Conservation (phyloP, 2,888 invertebrate genomes). For the Tridacna gigas region DNA sequence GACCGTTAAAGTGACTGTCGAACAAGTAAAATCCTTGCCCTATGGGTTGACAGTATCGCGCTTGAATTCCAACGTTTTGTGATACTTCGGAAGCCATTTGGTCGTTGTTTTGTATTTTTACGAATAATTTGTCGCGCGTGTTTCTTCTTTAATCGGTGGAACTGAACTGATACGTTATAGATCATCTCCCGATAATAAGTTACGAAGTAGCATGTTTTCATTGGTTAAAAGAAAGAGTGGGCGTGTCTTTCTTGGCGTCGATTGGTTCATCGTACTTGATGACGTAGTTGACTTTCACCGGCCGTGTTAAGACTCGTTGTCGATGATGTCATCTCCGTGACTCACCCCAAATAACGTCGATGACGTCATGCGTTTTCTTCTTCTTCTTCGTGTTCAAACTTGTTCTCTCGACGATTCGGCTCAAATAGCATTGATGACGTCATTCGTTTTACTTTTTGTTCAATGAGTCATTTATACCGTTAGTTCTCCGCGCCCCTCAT, state of each 20-base stretch:
- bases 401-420: too few relatives aligned
- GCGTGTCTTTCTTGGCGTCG: background rate
- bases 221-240: background rate
- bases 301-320: background rate
- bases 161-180: background rate
- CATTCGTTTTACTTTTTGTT: too few relatives aligned
- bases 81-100: background rate
- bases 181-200: background rate
- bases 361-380: too few relatives aligned
- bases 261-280: background rate
- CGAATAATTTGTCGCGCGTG: background rate
- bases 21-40: slow-evolving; percentile 36
- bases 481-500: background rate
- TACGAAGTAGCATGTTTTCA: background rate
- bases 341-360: too few relatives aligned
- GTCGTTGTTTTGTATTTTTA: background rate
- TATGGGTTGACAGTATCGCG: slow-evolving; percentile 22
- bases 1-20: slow-evolving; percentile 23
- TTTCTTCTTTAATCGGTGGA: background rate
- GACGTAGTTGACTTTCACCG: background rate
- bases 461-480: background rate
- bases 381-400: too few relatives aligned
- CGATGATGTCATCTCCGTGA: too few relatives aligned
- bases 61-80: background rate
- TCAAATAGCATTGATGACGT: too few relatives aligned